A percentile compares a stretch with the other conserved stretches of the same genome.
Evolutionary conservation across 2,797 vertebrate species (phyloP).

Genomic region (Cyclura pinguis): DNA sequence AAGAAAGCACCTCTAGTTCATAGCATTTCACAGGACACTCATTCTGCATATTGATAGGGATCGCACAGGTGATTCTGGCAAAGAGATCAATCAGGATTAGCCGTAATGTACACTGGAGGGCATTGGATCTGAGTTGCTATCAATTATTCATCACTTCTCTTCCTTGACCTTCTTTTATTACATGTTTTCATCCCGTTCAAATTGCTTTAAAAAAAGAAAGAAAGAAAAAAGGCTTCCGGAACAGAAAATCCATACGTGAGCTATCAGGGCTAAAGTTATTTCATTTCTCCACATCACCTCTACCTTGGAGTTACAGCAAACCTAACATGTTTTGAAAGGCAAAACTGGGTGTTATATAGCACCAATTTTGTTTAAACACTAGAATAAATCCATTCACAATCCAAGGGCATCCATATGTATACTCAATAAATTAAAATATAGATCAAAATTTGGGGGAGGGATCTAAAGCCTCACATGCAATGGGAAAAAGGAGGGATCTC

Average conservation of each 20-base stretch:
- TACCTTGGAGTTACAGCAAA: neutral
- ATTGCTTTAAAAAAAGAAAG: neutral
- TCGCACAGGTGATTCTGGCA: neutral
- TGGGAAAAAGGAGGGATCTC: neutral
- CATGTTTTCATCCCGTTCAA: neutral
- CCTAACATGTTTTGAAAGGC: conserved; percentile 29
- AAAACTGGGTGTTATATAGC: fast-evolving
- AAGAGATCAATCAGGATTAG: neutral
- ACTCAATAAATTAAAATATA: neutral
- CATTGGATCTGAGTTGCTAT: neutral
- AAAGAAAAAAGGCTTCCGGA: neutral
- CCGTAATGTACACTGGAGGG: neutral
- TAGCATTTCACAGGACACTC: neutral
- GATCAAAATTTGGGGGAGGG: neutral
- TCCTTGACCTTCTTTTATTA: conserved; percentile 30
- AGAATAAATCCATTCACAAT: neutral
- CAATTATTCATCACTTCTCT: neutral
- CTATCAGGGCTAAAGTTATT: conserved; percentile 2
- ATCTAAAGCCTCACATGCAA: neutral
- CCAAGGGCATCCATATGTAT: neutral
- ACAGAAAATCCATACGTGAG: neutral
- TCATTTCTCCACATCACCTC: neutral
- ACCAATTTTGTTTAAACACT: neutral
- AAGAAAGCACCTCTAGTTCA: neutral
- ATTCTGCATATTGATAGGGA: conserved; percentile 20